phyloP scores from a whole-genome alignment of 2,888 invertebrate species.

The Kuschelorhynchus macadamiae region DNA sequence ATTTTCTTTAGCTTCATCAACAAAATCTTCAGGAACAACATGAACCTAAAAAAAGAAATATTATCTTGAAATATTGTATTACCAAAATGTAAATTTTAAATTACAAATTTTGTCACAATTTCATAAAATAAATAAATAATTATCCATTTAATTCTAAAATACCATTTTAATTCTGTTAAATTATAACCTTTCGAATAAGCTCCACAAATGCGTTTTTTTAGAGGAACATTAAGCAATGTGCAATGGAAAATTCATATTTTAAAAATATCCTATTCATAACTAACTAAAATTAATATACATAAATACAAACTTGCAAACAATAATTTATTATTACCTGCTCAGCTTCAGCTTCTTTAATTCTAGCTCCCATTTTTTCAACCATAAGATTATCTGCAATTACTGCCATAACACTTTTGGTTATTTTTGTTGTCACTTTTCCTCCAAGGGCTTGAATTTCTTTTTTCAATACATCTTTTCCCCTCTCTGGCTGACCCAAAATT shows the following conservation, averaged over 20 bases:
- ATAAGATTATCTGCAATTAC: constrained; percentile 81
- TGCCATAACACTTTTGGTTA: constrained; percentile 78
- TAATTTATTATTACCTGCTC: too few relatives aligned
- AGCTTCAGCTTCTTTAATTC: constrained; percentile 77
- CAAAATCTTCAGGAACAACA: constrained; percentile 83
- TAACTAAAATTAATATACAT: too few relatives aligned
- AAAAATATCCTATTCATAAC: too few relatives aligned
- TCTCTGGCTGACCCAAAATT: constrained; percentile 72
- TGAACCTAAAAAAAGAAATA: constrained; percentile 71
- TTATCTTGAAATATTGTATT: neutral
- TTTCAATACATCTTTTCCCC: constrained; percentile 76
- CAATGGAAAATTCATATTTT: too few relatives aligned
- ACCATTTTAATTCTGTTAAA: too few relatives aligned
- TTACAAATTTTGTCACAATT: too few relatives aligned
- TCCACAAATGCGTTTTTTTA: too few relatives aligned
- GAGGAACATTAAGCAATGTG: too few relatives aligned
- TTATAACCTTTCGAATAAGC: too few relatives aligned
- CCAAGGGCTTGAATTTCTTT: constrained; percentile 81
- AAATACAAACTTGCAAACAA: too few relatives aligned
- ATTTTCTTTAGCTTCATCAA: constrained; percentile 77
- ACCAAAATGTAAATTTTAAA: constrained; percentile 4
- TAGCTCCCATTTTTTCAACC: constrained; percentile 76
- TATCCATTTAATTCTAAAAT: too few relatives aligned
- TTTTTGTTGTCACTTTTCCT: constrained; percentile 78
- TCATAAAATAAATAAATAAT: too few relatives aligned